Conservation (phyloP, 2,113 vertebrate species). For the Sapayoa aenigma region DNA sequence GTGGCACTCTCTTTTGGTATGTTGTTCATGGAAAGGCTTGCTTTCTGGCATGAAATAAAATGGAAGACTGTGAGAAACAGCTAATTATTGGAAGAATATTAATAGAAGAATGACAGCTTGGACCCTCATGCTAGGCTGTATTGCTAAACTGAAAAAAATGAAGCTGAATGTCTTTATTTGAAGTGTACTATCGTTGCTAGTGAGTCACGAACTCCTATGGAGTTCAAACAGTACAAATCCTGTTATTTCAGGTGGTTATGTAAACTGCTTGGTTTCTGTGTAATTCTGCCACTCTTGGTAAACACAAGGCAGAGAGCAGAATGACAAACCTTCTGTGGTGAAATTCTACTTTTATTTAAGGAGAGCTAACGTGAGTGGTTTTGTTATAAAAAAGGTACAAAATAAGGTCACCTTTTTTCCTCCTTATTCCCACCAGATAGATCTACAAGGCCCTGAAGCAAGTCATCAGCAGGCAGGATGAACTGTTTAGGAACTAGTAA, state of each 20-base stretch:
- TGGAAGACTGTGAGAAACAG: not conserved
- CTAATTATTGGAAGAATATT: constrained; percentile 21
- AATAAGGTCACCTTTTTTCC: not conserved
- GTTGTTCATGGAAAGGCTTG: constrained; percentile 7
- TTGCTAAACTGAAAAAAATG: constrained; percentile 6
- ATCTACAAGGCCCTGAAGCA: not conserved
- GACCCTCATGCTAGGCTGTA: not conserved
- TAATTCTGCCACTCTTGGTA: not conserved
- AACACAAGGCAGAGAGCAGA: not conserved
- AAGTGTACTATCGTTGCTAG: constrained; percentile 28
- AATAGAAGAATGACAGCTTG: constrained; percentile 5
- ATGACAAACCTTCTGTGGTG: not conserved
- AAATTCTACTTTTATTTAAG: not conserved
- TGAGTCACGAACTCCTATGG: constrained; percentile 38
- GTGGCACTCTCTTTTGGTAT: not conserved
- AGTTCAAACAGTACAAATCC: constrained; percentile 9
- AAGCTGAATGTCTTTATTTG: constrained; percentile 21
- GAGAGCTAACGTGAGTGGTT: not conserved
- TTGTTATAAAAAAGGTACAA: not conserved
- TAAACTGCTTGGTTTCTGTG: not conserved
- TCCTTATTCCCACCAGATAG: not conserved
- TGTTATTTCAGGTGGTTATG: constrained; percentile 55
- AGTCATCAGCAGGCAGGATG: not conserved
- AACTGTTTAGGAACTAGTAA: constrained; percentile 46
- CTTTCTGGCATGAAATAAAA: constrained; percentile 20